Conservation (phyloP, 2,888 invertebrate species). For the Ariolimax columbianus region DNA sequence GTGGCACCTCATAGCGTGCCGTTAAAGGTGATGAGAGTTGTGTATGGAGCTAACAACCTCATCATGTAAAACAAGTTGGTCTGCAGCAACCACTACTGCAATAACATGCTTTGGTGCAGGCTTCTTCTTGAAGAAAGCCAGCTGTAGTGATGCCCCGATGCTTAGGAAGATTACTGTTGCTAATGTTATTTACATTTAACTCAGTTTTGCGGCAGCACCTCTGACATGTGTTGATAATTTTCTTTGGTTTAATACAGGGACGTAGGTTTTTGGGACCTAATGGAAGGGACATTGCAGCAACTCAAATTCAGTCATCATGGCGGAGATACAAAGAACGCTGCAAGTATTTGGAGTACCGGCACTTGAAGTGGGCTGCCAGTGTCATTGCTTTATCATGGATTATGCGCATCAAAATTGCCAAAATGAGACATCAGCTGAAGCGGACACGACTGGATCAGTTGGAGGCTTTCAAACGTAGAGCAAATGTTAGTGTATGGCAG, state of each 20-base stretch:
- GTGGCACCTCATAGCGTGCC: too few species aligned
- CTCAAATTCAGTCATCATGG: conserved; percentile 76
- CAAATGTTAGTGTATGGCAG: conserved; percentile 64
- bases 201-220: too few species aligned
- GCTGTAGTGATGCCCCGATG: too few species aligned
- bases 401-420: conserved; percentile 77
- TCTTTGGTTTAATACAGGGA: conserved; percentile 66
- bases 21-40: too few species aligned
- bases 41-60: too few species aligned
- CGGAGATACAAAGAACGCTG: conserved; percentile 70
- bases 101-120: too few species aligned
- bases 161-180: too few species aligned
- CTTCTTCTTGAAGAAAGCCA: too few species aligned
- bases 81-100: too few species aligned
- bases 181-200: too few species aligned
- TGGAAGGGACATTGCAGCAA: conserved; percentile 74
- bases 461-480: conserved; percentile 70
- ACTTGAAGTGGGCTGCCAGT: conserved; percentile 78
- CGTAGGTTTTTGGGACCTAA: conserved; percentile 72
- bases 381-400: conserved; percentile 79
- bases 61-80: too few species aligned
- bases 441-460: conserved; percentile 72
- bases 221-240: too few species aligned
- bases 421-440: conserved; percentile 73
- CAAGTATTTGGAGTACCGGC: conserved; percentile 74